Percentiles rank a stretch among this genome's conserved stretches.
These are phyloP conservation scores for Gasterosteus nipponicus DNA, from an alignment of 2,113 vertebrate species.

Conservation along the genomic window DNA sequence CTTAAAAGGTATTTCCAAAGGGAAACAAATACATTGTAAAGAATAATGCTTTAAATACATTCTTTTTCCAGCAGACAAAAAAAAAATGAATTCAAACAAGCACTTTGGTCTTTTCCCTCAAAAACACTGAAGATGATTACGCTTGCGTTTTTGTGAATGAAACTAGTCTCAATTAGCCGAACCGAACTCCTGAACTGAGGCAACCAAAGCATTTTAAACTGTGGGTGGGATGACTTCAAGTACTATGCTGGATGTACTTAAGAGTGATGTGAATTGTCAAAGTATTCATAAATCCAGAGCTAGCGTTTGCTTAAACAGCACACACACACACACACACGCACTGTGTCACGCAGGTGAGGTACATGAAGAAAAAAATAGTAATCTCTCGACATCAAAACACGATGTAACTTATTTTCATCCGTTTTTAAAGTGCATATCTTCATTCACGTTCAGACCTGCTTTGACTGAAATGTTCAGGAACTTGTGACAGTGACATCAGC, in stretches of 20 bases:
- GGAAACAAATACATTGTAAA: conserved; percentile 65
- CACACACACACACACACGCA: conserved; percentile 21
- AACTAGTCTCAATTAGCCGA: conserved; percentile 41
- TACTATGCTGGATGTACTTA: conserved; percentile 38
- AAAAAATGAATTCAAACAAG: conserved; percentile 71
- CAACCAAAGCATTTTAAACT: conserved; percentile 59
- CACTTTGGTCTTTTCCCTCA: conserved; percentile 93
- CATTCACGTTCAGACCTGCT: conserved; percentile 20
- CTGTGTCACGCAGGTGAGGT: conserved; percentile 33
- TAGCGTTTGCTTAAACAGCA: conserved; percentile 6
- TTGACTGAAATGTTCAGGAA: conserved; percentile 15
- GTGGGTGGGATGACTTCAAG: conserved; percentile 19
- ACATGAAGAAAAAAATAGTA: conserved; percentile 32
- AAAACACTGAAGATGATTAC: conserved; percentile 79
- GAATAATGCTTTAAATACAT: conserved; percentile 83
- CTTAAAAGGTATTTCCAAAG: conserved; percentile 50
- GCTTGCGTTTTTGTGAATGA: conserved; percentile 43
- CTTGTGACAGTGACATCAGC: not conserved
- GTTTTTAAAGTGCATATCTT: conserved; percentile 71
- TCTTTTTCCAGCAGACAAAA: conserved; percentile 82
- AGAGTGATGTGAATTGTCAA: conserved; percentile 63
- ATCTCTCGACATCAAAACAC: conserved; percentile 30
- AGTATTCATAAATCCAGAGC: not conserved
- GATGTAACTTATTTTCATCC: conserved; percentile 37
- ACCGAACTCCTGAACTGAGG: conserved; percentile 43